A percentile compares a stretch with the other conserved stretches of the same genome.
Conservation (phyloP, 2,888 invertebrate genomes). For the Trissolcus brochymenae region DNA sequence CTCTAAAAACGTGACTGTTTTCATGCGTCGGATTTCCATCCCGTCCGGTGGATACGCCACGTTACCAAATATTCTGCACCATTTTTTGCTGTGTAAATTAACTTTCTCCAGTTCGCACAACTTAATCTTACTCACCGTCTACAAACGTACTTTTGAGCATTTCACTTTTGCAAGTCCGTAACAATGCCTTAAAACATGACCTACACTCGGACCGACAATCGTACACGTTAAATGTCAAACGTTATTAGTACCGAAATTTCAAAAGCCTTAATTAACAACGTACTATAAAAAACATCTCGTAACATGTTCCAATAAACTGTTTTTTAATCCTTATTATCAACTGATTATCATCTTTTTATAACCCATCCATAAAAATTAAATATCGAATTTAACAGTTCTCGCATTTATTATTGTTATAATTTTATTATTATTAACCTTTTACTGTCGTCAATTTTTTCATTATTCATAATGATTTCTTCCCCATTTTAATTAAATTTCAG, state of each 20-base stretch:
- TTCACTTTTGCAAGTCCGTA: conserved; percentile 14
- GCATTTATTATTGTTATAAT: too few species aligned
- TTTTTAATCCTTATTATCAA: too few species aligned
- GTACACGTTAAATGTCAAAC: not conserved
- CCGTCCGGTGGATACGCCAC: not conserved
- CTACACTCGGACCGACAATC: not conserved
- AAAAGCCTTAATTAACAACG: not conserved
- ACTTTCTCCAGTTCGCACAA: conserved; percentile 25
- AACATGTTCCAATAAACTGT: too few species aligned
- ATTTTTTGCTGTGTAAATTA: conserved; percentile 20
- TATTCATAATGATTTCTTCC: too few species aligned
- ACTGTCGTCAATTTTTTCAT: too few species aligned
- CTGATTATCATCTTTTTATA: too few species aligned
- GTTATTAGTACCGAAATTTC: not conserved
- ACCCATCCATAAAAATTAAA: too few species aligned
- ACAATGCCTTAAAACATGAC: conserved; percentile 9
- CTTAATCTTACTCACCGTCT: conserved; percentile 11
- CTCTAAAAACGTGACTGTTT: conserved; percentile 5
- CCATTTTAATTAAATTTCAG: too few species aligned
- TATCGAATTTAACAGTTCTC: too few species aligned
- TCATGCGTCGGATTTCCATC: not conserved
- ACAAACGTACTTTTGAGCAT: conserved; percentile 18
- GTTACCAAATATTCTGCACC: conserved; percentile 13
- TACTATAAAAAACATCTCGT: too few species aligned
- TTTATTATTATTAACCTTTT: too few species aligned